These are phyloP conservation scores for Eupristina koningsbergeri DNA, from an alignment of 1,140 invertebrate species.

Conservation along the genomic window DNA sequence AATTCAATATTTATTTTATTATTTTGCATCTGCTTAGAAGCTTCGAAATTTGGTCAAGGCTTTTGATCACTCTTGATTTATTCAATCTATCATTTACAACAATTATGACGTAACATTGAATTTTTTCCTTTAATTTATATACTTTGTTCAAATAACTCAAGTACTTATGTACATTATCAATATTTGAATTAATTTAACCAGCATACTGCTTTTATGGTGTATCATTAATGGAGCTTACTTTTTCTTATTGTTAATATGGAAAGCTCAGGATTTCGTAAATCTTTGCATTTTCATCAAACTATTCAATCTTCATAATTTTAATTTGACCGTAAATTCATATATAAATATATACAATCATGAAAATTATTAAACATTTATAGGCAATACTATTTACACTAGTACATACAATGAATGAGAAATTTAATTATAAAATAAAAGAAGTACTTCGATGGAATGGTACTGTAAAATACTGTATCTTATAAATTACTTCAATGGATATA, in stretches of 20 bases:
- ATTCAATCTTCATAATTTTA: background rate
- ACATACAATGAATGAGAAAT: background rate
- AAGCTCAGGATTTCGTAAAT: too few species aligned
- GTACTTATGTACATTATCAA: too few species aligned
- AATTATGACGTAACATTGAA: constrained; percentile 21
- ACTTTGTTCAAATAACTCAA: too few species aligned
- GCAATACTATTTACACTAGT: background rate
- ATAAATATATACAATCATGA: background rate
- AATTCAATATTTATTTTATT: background rate
- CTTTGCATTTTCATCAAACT: too few species aligned
- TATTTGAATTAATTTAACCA: too few species aligned
- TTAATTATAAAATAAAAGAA: background rate
- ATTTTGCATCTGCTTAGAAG: too few species aligned
- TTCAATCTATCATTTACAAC: constrained; percentile 4
- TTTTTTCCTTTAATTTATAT: background rate
- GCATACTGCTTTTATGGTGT: too few species aligned
- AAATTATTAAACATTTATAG: background rate
- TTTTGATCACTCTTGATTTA: background rate
- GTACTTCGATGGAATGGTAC: background rate
- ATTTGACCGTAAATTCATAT: background rate
- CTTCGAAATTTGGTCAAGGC: constrained; percentile 8
- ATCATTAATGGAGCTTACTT: background rate
- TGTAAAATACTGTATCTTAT: background rate
- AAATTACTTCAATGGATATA: constrained; percentile 33
- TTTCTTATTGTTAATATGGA: background rate